These are phyloP conservation scores for Leptinotarsa rubiginosa DNA, from an alignment of 2,888 invertebrate genomes.

Conservation along the genomic window DNA sequence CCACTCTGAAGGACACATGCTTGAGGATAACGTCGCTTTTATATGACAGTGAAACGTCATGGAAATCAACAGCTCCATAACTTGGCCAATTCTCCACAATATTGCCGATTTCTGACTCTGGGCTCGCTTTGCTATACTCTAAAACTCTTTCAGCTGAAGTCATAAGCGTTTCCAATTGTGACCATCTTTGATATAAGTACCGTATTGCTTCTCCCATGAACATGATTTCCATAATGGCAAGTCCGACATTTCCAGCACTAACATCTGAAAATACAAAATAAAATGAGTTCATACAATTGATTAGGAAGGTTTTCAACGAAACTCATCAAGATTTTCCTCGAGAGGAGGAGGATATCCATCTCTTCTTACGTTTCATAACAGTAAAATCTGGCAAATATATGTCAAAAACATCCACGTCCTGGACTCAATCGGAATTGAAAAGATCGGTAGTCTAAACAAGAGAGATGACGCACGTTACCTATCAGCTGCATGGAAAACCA, in stretches of 20 bases:
- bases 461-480: no score
- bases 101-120: constrained; percentile 14
- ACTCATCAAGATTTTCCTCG: constrained; percentile 44
- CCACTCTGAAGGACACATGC: constrained; percentile 74
- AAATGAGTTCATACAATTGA: not conserved
- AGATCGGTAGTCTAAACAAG: no score
- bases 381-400: no score
- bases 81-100: constrained; percentile 76
- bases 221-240: constrained; percentile 84
- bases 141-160: constrained; percentile 86
- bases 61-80: constrained; percentile 75
- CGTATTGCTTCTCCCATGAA: constrained; percentile 76
- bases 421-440: no score
- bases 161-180: constrained; percentile 84
- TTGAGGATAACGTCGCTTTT: constrained; percentile 79
- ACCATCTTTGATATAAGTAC: constrained; percentile 82
- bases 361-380: no score
- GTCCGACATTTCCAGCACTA: constrained; percentile 55
- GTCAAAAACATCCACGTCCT: no score
- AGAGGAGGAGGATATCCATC: no score
- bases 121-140: constrained; percentile 58
- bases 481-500: no score
- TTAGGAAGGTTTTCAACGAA: not conserved
- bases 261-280: constrained; percentile 45
- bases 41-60: constrained; percentile 78